These are phyloP conservation scores for Gonatopus flavifemur DNA, from an alignment of 1,140 invertebrate species.

Conservation along the genomic window DNA sequence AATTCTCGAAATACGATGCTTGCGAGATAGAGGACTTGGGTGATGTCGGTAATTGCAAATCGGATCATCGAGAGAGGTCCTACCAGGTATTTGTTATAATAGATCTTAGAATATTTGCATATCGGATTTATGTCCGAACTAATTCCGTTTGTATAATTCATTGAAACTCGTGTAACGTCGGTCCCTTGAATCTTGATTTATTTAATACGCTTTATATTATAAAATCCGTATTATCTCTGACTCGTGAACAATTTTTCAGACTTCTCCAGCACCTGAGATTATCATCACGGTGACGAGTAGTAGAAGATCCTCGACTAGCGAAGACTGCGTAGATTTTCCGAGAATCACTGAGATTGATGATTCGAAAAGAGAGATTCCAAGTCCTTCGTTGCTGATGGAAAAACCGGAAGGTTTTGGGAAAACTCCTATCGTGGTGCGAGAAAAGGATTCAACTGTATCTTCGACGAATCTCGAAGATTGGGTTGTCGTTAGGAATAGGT, in stretches of 20 bases:
- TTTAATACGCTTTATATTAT: background rate
- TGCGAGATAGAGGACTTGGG: conserved; percentile 50
- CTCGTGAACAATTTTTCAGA: background rate
- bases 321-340: conserved; percentile 19
- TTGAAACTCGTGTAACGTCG: too few species aligned
- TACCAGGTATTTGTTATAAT: conserved; percentile 14
- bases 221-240: background rate
- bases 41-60: conserved; percentile 47
- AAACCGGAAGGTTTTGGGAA: conserved; percentile 25
- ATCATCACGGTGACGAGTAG: background rate
- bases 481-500: conserved; percentile 6
- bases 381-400: conserved; percentile 2
- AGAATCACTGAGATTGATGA: background rate
- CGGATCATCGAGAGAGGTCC: conserved; percentile 8
- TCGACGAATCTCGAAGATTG: conserved; percentile 10
- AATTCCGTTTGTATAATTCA: background rate
- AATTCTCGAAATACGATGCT: conserved; percentile 51
- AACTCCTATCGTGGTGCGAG: too few species aligned
- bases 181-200: too few species aligned
- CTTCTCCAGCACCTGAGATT: background rate
- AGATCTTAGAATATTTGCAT: background rate
- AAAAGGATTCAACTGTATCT: too few species aligned
- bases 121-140: conserved; percentile 13
- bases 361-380: conserved; percentile 1
- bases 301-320: background rate